A percentile compares a stretch with the other conserved stretches of the same genome.
These are phyloP conservation scores for Merluccius polli DNA, from an alignment of 2,797 vertebrate genomes.

Conservation along the genomic window DNA sequence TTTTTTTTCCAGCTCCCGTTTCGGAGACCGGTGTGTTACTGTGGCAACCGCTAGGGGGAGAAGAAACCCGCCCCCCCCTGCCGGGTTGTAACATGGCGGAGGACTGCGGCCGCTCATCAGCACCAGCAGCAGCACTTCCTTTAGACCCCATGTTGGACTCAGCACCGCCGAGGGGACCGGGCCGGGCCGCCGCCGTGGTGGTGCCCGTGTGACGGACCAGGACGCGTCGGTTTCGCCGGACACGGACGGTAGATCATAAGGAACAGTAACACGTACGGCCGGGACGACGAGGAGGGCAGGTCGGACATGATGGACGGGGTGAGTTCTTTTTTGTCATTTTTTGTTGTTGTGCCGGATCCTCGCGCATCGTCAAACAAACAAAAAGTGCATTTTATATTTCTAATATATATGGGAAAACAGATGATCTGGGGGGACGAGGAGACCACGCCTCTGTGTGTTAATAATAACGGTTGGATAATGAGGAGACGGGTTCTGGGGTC, in stretches of 20 bases:
- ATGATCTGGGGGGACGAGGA: not conserved
- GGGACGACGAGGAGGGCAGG: not conserved
- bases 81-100: not conserved
- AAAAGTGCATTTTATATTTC: too few species aligned
- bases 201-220: too few species aligned
- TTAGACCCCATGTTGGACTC: not conserved
- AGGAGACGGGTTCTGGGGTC: not conserved
- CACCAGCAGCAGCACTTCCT: not conserved
- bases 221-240: too few species aligned
- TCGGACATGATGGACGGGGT: conserved; percentile 2
- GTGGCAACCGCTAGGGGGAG: not conserved
- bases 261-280: not conserved
- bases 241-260: too few species aligned
- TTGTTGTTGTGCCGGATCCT: too few species aligned
- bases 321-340: not conserved
- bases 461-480: not conserved
- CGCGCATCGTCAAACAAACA: too few species aligned
- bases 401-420: not conserved
- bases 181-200: too few species aligned
- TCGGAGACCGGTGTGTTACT: too few species aligned
- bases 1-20: too few species aligned
- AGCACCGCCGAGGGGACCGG: too few species aligned
- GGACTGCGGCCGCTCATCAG: not conserved
- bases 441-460: not conserved
- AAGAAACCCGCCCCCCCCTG: not conserved